Base-by-base conservation (phyloP, 2,888 invertebrate species). In the Rambutsinella grinnellia region DNA sequence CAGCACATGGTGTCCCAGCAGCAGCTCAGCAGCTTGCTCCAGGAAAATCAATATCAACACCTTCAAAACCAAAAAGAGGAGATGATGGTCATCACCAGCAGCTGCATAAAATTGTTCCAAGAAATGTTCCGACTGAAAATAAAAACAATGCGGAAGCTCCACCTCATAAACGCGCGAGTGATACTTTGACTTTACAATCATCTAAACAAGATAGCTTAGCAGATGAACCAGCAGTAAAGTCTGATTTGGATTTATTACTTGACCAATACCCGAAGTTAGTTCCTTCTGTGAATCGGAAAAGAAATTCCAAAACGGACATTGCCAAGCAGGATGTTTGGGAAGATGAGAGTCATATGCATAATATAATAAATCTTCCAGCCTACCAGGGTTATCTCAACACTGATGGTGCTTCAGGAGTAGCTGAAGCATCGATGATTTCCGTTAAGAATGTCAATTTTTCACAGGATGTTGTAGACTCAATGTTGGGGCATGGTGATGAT, bases 271-370 rank as follows among this genome's bases (percentile, higher is more conserved):
- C 71, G 2, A 56, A 57, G 26, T 28, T 71, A 3, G 24, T 71
- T n/a, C 71, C 71, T 21, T 27, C 70, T 6, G 36, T 70, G 1
- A 70, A 62, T 23, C n/a, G 70, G 3, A 70, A 70, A 36, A 61
- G 70, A 17, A 56, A 28, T 51, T 71, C 63, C 1, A 63, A 63
- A 24, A 68, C 8, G 10, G 5, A 56, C 17, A 10, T n/a, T 47
- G 47, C 23, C 51, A 66, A 13, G 62, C 36, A 53, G 24, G 53
- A 51, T 65, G 36, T 17, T n/a, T 3, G 27, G 6, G 36, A 51
- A n/a, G 27, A 51, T 23, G 53, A 53, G 10, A 61, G 10, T 54
- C 54, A 54, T 23, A n/a, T n/a, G n/a, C 23, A 54, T 23, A 15
- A 46, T 3, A 6, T 61, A 19, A 17, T 23, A n/a, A 56, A 56